Evolutionary conservation across 1,140 invertebrate species (phyloP), one percentile per base, ranked within the genome.

Genomic region (Tyrophagus putrescentiae): DNA sequence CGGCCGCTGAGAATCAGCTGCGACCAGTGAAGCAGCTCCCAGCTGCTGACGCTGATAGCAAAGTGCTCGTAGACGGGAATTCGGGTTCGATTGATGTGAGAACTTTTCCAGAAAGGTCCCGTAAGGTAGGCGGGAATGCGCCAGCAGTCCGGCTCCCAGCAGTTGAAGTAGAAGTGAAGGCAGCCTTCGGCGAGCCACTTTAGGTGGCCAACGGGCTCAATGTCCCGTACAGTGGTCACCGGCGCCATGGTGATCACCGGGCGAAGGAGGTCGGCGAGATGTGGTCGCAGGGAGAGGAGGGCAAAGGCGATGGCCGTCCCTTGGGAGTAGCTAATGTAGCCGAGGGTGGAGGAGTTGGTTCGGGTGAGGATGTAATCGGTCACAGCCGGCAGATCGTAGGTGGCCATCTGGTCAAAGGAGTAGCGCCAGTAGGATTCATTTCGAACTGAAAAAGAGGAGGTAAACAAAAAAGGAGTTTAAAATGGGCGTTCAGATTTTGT

Each of bases 41-140:
- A 80, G 0, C 80, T 78, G 0, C 87, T 85, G 0, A 86, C 78
- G 88, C 89, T 1, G 86, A 84, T 3, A 91, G 91, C 4, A 69
- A 94, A 84, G 11, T 79, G 78, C 1, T 84, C 70, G 66, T 88
- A 84, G 0, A 84, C 77, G 0, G 84, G 82, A 0, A 88, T 61
- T 67, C 82, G 73, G 28, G 81, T 82, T 82, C 84, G 21, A 48
- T 48, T 48, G 9, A 62, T 45, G 52, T 62, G 23, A 7, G 33
- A 5, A 18, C 31, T 52, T 42, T 63, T 39, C 28, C 45, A 63
- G 23, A n/a, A 27, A 21, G 23, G 44, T 27, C 31, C 23, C 23
- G 13, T 27, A 48, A 48, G 31, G 31, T 48, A 27, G 21, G 23
- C 44, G 21, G n/a, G 21, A 21, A 48, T 27, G 23, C 7, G 31